A percentile compares a stretch with the other conserved stretches of the same genome.
These are phyloP conservation scores for Rhabditophanes sp. DNA, from an alignment of 2,888 invertebrate species.

Conservation along the genomic window DNA sequence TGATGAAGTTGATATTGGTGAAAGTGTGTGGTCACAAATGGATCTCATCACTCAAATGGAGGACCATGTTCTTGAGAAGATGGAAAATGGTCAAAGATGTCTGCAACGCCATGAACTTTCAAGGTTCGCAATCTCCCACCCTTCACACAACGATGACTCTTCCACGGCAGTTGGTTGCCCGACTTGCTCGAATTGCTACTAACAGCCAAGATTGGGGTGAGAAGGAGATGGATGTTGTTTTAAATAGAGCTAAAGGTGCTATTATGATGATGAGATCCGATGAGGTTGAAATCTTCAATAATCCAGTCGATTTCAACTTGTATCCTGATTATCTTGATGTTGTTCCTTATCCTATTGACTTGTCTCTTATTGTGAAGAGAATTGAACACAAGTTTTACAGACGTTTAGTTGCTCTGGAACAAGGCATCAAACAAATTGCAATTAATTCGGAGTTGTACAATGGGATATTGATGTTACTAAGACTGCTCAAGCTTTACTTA, in stretches of 20 bases:
- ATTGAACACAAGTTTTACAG: constrained; percentile 10
- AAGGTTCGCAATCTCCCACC: too few relatives aligned
- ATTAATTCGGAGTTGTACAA: constrained; percentile 2
- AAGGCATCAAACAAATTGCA: constrained; percentile 2
- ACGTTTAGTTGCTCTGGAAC: not conserved
- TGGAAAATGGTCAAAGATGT: constrained; percentile 1
- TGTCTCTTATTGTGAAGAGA: constrained; percentile 8
- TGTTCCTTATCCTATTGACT: constrained; percentile 12
- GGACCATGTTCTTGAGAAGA: constrained; percentile 2
- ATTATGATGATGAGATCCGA: constrained; percentile 1
- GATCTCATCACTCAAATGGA: not conserved
- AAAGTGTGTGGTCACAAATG: not conserved
- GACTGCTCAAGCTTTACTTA: constrained; percentile 3
- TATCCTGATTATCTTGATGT: constrained; percentile 6
- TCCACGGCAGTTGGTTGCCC: too few relatives aligned
- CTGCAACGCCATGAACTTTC: too few relatives aligned
- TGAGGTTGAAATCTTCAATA: constrained; percentile 4
- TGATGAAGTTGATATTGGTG: too few relatives aligned
- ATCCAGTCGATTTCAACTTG: constrained; percentile 9
- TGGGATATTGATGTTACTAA: constrained; percentile 2
- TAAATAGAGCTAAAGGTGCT: constrained; percentile 2
- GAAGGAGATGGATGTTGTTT: too few relatives aligned
- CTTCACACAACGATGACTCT: too few relatives aligned
- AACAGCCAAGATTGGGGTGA: too few relatives aligned
- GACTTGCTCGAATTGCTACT: too few relatives aligned